Conservation (phyloP, 1,140 invertebrate species). For the Cyphomyrmex costatus region DNA sequence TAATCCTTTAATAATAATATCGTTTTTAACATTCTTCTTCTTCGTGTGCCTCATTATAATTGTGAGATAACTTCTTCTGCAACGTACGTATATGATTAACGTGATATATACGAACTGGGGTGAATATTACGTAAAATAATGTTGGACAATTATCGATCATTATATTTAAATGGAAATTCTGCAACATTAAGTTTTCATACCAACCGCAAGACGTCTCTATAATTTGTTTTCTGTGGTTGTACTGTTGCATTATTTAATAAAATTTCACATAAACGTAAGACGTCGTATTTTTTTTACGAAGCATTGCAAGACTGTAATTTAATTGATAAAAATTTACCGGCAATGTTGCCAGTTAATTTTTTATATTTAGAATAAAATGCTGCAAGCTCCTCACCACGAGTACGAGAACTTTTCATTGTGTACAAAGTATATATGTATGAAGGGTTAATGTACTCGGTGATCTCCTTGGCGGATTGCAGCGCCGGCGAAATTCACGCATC, state of each 20-base stretch:
- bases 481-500: conserved; percentile 55
- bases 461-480: conserved; percentile 4
- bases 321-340: not conserved
- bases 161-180: conserved; percentile 1
- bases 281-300: not conserved
- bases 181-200: not conserved
- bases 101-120: not conserved
- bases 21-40: not conserved
- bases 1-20: conserved; percentile 14
- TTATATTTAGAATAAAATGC: not conserved
- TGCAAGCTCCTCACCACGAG: too few relatives aligned
- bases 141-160: not conserved
- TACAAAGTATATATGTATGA: not conserved
- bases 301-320: not conserved
- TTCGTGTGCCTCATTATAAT: not conserved
- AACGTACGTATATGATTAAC: not conserved
- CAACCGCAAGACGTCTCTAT: not conserved
- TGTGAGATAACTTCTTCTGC: not conserved
- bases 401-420: conserved; percentile 15
- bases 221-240: not conserved
- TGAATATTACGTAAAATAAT: not conserved
- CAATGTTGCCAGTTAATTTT: not conserved
- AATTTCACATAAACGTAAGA: not conserved
- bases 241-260: not conserved
- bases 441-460: conserved; percentile 22